Base-by-base conservation (phyloP, 2,113 vertebrate genomes). In the Rissa tridactyla region DNA sequence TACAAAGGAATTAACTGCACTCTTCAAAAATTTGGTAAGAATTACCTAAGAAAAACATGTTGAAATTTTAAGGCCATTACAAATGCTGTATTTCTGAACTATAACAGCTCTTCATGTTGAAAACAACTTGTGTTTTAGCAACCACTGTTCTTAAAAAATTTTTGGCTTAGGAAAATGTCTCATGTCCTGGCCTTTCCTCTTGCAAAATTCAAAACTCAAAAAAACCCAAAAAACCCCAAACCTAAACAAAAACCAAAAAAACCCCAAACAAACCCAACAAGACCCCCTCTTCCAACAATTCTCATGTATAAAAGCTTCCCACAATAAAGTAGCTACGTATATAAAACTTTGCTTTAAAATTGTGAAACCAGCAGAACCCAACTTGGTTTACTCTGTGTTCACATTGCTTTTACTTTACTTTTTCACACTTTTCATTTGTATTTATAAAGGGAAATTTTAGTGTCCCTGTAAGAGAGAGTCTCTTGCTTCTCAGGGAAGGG, bases 1-100 rank as follows among this genome's bases (percentile, higher is more conserved):
- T 94, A 99, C 99, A 81, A 99, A 99, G 98, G 99, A 99, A 98
- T 97, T 99, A 94, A 99, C 99, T 6, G 99, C 99, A 9, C 99
- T 99, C 95, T 99, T 99, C 98, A 99, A 99, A 98, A 99, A 99
- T 97, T 98, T 99, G 98, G 99, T 99, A 97, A 98, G 99, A 97
- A 82, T 81, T 82, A 30, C 61, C 62, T 52, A 15, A 38, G 62
- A 68, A 83, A 88, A 82, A 23, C 14, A 19, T 46, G 34, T 52
- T 77, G 55, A 34, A 62, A 86, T 71, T 72, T 78, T 60, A 47
- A 95, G 61, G 32, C 34, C 57, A 8, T 91, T 72, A 49, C 65
- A 55, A 88, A 79, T 12, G 8, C 26, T 93, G 27, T 72, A 32
- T 94, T 94, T 93, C 22, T 72, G 40, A 91, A 52, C 77, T 91